phyloP scores from a whole-genome alignment of 2,888 invertebrate genomes.

The Chrysodeixis includens region DNA sequence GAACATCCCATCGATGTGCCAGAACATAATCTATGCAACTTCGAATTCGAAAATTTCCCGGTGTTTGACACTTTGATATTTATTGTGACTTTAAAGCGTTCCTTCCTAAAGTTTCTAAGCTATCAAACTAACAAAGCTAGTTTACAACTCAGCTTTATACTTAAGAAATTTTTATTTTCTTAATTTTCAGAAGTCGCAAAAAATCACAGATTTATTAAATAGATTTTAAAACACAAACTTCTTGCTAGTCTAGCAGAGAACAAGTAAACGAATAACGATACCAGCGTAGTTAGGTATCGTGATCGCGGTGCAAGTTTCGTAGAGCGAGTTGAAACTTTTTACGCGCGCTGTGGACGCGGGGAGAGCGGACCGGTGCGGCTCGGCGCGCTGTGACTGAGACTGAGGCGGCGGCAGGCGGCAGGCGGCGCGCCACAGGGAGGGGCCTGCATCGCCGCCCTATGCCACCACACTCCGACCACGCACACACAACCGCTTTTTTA shows the following conservation, averaged over 20 bases:
- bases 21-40: conserved; percentile 79
- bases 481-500: conserved; percentile 88
- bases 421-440: conserved; percentile 85
- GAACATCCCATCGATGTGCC: conserved; percentile 85
- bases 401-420: conserved; percentile 82
- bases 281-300: conserved; percentile 60
- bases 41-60: conserved; percentile 48
- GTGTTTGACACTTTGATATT: conserved; percentile 40
- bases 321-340: conserved; percentile 83
- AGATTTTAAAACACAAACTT: conserved; percentile 62
- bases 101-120: conserved; percentile 23
- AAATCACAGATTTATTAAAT: conserved; percentile 57
- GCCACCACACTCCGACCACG: conserved; percentile 87
- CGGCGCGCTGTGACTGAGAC: conserved; percentile 83
- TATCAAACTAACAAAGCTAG: conserved; percentile 11
- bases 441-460: conserved; percentile 87
- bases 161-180: conserved; percentile 18
- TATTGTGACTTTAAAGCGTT: conserved; percentile 15
- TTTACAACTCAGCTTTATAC: conserved; percentile 23
- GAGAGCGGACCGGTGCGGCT: conserved; percentile 81
- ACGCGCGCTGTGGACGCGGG: conserved; percentile 77
- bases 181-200: conserved; percentile 43
- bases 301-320: conserved; percentile 79
- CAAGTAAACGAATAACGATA: conserved; percentile 47
- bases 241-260: conserved; percentile 41